Evolutionary conservation across 2,797 vertebrate species (phyloP).

Genomic region (Clarias fuscus): DNA sequence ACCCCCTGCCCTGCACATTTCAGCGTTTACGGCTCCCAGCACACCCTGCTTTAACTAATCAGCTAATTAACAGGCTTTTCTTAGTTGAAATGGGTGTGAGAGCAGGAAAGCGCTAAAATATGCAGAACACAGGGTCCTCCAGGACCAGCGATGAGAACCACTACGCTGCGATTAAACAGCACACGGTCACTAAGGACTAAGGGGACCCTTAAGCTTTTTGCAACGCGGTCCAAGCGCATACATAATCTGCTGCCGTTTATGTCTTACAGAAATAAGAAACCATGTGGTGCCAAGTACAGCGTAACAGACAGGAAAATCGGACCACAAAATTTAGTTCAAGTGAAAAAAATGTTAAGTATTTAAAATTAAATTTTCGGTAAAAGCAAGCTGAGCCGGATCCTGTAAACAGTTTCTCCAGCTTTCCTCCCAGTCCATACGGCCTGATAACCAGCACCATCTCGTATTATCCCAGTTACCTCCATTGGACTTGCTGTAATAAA

Average conservation of each 20-base stretch:
- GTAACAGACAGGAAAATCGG: not conserved
- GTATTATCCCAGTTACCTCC: slow-evolving; percentile 37
- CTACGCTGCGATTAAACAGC: not conserved
- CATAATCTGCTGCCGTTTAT: not conserved
- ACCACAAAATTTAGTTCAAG: not conserved
- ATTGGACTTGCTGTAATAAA: slow-evolving; percentile 40
- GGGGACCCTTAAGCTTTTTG: not conserved
- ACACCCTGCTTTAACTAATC: too few species aligned
- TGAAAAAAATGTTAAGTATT: not conserved
- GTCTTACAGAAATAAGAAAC: not conserved
- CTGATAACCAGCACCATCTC: not conserved
- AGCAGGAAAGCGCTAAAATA: too few species aligned
- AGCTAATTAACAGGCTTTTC: too few species aligned
- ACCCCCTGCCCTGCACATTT: too few species aligned
- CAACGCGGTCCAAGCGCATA: too few species aligned
- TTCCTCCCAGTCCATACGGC: not conserved
- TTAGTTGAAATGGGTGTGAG: too few species aligned
- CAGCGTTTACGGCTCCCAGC: too few species aligned
- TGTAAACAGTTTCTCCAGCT: not conserved
- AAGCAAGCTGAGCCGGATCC: not conserved
- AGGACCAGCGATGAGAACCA: too few species aligned
- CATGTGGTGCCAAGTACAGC: not conserved
- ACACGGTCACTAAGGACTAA: not conserved
- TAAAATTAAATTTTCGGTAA: not conserved
- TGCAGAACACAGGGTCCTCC: too few species aligned